These are phyloP conservation scores for Lepidurus arcticus DNA, from an alignment of 1,140 invertebrate species.

Conservation along the genomic window DNA sequence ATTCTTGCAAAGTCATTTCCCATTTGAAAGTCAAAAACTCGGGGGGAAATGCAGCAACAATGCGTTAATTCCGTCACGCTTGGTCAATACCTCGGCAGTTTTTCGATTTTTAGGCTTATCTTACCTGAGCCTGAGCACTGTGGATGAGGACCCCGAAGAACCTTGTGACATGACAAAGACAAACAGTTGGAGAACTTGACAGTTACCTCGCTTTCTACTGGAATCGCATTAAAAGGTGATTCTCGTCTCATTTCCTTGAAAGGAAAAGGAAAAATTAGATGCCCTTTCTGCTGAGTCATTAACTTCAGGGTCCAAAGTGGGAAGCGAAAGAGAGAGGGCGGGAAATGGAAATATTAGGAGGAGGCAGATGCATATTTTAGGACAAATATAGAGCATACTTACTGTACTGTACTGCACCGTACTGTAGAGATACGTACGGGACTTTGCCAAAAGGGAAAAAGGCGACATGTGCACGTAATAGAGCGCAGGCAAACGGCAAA, in stretches of 20 bases:
- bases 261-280: constrained; percentile 22
- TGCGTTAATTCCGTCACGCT: constrained; percentile 9
- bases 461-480: constrained; percentile 10
- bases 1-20: constrained; percentile 9
- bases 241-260: constrained; percentile 12
- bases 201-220: background rate
- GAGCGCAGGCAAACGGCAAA: constrained; percentile 12
- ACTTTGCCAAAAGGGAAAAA: background rate
- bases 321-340: background rate
- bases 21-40: background rate
- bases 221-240: constrained; percentile 19
- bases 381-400: background rate
- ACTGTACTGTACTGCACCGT: too few species aligned
- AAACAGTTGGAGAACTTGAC: constrained; percentile 18
- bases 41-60: background rate
- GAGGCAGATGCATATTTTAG: background rate
- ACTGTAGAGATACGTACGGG: background rate
- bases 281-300: constrained; percentile 13
- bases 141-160: background rate
- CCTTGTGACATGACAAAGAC: constrained; percentile 2
- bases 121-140: background rate
- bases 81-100: background rate
- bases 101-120: background rate
- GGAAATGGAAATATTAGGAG: background rate
- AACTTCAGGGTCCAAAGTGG: background rate